Evolutionary conservation across 2,113 vertebrate species (phyloP).

Genomic region (Tauraco erythrolophus): DNA sequence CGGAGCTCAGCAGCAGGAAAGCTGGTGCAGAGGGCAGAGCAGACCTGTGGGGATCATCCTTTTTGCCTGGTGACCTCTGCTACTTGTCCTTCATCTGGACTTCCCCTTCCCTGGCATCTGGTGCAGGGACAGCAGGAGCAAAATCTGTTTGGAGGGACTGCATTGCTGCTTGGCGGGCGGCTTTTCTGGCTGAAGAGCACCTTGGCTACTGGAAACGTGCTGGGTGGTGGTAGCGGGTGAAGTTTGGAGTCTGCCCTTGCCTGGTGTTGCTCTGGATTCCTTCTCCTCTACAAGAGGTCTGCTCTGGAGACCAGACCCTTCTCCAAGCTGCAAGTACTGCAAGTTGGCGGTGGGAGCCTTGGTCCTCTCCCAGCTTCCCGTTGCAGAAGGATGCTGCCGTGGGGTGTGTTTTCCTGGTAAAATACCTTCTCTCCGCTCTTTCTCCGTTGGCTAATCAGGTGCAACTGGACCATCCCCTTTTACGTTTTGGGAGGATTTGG

Average conservation of each 20-base stretch:
- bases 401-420: background rate
- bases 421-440: background rate
- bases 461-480: background rate
- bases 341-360: background rate
- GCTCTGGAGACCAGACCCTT: background rate
- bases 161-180: background rate
- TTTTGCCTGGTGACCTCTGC: background rate
- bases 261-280: background rate
- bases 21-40: background rate
- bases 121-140: background rate
- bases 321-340: background rate
- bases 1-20: fast-evolving
- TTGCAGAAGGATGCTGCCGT: background rate
- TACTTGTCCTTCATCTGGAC: background rate
- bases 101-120: fast-evolving
- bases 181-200: background rate
- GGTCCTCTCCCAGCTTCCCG: fast-evolving
- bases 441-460: background rate
- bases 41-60: background rate
- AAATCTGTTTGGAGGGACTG: fast-evolving
- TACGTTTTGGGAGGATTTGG: fast-evolving
- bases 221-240: background rate
- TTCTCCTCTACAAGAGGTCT: background rate
- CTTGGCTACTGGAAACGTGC: background rate
- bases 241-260: background rate